Evolutionary conservation across 2,888 invertebrate genomes (phyloP).

Genomic region (Drosophila pseudotalamancana): DNA sequence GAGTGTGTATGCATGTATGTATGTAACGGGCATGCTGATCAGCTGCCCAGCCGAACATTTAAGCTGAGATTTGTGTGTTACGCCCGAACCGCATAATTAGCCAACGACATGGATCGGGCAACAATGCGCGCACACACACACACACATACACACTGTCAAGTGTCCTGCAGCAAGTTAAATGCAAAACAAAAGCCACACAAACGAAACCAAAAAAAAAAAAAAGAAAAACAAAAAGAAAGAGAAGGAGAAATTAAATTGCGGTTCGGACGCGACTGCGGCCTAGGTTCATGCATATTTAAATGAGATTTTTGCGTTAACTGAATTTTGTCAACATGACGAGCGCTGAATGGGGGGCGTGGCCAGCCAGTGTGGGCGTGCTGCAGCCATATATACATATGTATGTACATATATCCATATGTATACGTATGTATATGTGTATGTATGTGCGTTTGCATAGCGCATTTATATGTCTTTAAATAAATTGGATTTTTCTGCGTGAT

Average conservation of each 20-base stretch:
- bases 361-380: constrained; percentile 26
- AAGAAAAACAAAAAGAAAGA: neutral
- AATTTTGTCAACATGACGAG: constrained; percentile 66
- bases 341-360: constrained; percentile 39
- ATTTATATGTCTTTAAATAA: constrained; percentile 66
- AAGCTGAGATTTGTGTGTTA: constrained; percentile 61
- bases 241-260: constrained; percentile 68
- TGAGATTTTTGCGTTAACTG: constrained; percentile 78
- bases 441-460: constrained; percentile 20
- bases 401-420: neutral
- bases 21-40: constrained; percentile 32
- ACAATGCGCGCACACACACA: constrained; percentile 17
- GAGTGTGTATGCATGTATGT: too few relatives aligned
- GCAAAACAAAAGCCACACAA: constrained; percentile 9
- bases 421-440: neutral
- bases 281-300: constrained; percentile 75
- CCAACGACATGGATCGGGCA: constrained; percentile 13
- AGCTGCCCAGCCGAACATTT: constrained; percentile 23
- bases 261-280: constrained; percentile 36
- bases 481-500: constrained; percentile 45
- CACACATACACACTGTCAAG: neutral
- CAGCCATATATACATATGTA: constrained; percentile 24
- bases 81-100: constrained; percentile 40
- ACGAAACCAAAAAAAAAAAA: neutral
- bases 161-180: constrained; percentile 37